These are phyloP conservation scores for Atopsyche davidsoni DNA, from an alignment of 1,140 invertebrate genomes.

Conservation along the genomic window DNA sequence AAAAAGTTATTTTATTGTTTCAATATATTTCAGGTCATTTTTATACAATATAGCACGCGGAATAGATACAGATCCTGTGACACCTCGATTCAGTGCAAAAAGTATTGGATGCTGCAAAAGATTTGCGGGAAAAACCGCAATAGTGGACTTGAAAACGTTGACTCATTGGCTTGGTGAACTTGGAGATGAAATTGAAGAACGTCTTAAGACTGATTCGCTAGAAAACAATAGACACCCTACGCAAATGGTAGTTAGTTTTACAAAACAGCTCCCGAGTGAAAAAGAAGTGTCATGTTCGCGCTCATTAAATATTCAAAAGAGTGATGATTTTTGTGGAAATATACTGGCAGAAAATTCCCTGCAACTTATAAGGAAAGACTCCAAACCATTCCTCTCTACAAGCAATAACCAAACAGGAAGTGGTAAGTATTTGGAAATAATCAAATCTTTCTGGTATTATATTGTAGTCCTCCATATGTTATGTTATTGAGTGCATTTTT, in stretches of 20 bases:
- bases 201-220: slow-evolving; percentile 72
- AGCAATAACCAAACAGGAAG: slow-evolving; percentile 22
- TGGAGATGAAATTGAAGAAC: slow-evolving; percentile 73
- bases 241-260: slow-evolving; percentile 57
- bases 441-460: too few species aligned
- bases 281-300: slow-evolving; percentile 56
- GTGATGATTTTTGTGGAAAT: slow-evolving; percentile 51
- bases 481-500: too few species aligned
- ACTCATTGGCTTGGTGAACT: slow-evolving; percentile 77
- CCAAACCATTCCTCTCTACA: slow-evolving; percentile 37
- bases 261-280: slow-evolving; percentile 50
- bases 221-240: slow-evolving; percentile 64
- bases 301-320: slow-evolving; percentile 33
- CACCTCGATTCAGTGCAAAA: slow-evolving; percentile 75
- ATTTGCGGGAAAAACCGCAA: slow-evolving; percentile 77
- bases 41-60: slow-evolving; percentile 83
- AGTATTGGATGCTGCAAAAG: slow-evolving; percentile 95
- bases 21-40: slow-evolving; percentile 68
- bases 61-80: slow-evolving; percentile 81
- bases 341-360: slow-evolving; percentile 53
- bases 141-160: slow-evolving; percentile 65
- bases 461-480: too few species aligned
- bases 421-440: slow-evolving; percentile 8
- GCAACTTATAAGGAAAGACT: slow-evolving; percentile 55
- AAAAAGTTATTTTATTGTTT: slow-evolving; percentile 29